Base-by-base conservation (phyloP, 2,113 vertebrate species). In the Haliaeetus leucogaster region DNA sequence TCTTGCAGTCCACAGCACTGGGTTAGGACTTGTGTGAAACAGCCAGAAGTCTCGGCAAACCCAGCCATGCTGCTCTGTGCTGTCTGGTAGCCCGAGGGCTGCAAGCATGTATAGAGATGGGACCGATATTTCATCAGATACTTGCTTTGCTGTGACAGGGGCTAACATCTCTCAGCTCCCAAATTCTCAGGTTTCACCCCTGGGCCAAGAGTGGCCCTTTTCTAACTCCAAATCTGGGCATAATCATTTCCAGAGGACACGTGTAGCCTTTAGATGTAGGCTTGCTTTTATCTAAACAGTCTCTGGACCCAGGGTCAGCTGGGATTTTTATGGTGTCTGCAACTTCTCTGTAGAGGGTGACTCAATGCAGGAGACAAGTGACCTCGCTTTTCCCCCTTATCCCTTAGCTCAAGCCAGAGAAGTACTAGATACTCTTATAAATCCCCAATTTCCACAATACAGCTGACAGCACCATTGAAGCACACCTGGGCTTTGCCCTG, bases 121-220 rank as follows among this genome's bases (percentile, higher is more conserved):
- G 45, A 22, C 21, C 1, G 3, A 6, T 36, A 40, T 36, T 38
- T 43, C 66, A 7, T 2, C 34, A 38, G 16, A 32, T 62, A 16
- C 22, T 65, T 0, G 0, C 21, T 40, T 23, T 56, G 32, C 43
- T n/a, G 27, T 9, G 32, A 29, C 18, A 18, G 6, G 8, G 38
- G 25, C 23, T 29, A 36, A 29, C 32, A 32, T 16, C 29, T 55
- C 23, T 72, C 67, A 74, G 21, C 20, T 13, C 10, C 21, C 18
- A 32, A 2, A 13, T 50, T 27, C 42, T 76, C 32, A 43, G 53
- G 36, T 11, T 25, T 78, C 48, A 36, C 34, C 30, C 34, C 26
- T 19, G 14, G 72, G 68, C 30, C 40, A 65, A 5, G 42, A 29
- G 2, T 0, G 9, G 36, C 52, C 70, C 29, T 93, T 52, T 74